Conservation (phyloP, 2,888 invertebrate species). For the Limnephilus marmoratus region DNA sequence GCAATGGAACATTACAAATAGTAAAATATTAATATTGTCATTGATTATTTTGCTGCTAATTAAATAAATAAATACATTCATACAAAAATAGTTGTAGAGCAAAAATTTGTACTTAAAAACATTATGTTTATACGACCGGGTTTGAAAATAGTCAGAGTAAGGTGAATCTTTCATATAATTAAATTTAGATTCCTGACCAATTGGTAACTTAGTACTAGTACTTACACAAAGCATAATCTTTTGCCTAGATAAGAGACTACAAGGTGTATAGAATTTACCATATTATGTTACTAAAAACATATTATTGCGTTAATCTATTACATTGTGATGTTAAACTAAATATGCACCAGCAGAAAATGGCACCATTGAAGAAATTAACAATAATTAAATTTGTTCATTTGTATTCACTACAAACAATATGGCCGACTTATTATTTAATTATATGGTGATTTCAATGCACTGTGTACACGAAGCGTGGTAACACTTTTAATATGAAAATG, state of each 20-base stretch:
- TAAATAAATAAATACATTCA: neutral
- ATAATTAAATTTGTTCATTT: slow-evolving; percentile 40
- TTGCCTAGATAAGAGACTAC: neutral
- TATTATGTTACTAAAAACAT: neutral
- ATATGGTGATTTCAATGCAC: slow-evolving; percentile 7
- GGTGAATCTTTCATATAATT: neutral
- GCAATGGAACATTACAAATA: neutral
- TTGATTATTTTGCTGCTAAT: neutral
- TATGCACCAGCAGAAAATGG: slow-evolving; percentile 37
- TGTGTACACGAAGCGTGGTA: neutral
- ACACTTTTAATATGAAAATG: slow-evolving; percentile 36
- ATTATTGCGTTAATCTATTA: neutral
- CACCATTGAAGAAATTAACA: slow-evolving; percentile 27
- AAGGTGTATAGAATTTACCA: neutral
- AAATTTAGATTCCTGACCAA: neutral
- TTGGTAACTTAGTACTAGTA: neutral
- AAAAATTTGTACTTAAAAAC: neutral
- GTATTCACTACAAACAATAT: slow-evolving; percentile 37
- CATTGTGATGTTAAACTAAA: slow-evolving; percentile 18
- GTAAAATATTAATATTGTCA: neutral
- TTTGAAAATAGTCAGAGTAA: neutral
- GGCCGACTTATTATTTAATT: slow-evolving; percentile 25
- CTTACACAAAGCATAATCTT: neutral
- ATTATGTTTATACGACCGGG: neutral
- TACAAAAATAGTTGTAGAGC: neutral